Percentiles rank a stretch among this genome's conserved stretches.
Conservation (phyloP, 2,113 vertebrate genomes). For the Antechinus stuartii region DNA sequence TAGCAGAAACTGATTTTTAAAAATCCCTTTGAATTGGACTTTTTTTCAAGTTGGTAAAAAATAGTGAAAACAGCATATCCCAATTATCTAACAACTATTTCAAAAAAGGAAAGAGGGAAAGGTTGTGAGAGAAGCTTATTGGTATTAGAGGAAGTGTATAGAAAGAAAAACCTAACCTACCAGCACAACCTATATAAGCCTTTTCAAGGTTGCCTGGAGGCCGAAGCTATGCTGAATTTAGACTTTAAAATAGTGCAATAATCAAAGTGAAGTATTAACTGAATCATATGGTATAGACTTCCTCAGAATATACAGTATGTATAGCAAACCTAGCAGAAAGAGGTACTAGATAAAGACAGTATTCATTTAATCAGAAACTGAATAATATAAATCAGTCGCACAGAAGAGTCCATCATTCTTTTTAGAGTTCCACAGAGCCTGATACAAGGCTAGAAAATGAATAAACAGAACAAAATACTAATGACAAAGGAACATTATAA, state of each 20-base stretch:
- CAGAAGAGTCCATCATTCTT: background rate
- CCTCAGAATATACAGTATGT: background rate
- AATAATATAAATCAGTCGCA: background rate
- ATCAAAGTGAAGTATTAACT: background rate
- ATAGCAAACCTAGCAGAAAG: background rate
- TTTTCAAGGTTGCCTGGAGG: background rate
- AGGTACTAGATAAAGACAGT: background rate
- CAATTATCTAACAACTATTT: background rate
- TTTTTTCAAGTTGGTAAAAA: background rate
- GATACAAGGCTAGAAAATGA: background rate
- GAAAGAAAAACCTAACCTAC: background rate
- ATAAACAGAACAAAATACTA: background rate
- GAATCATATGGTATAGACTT: background rate
- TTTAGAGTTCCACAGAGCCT: background rate
- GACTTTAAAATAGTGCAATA: background rate
- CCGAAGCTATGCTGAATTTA: background rate
- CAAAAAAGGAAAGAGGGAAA: background rate
- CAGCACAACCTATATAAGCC: background rate
- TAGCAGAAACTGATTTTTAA: background rate
- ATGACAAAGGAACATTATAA: background rate
- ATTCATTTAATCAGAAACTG: background rate
- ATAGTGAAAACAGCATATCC: background rate
- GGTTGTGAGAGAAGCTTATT: background rate
- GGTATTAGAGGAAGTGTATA: background rate
- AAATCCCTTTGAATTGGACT: background rate